Conservation (phyloP, 2,888 invertebrate species). For the Diaperis boleti region DNA sequence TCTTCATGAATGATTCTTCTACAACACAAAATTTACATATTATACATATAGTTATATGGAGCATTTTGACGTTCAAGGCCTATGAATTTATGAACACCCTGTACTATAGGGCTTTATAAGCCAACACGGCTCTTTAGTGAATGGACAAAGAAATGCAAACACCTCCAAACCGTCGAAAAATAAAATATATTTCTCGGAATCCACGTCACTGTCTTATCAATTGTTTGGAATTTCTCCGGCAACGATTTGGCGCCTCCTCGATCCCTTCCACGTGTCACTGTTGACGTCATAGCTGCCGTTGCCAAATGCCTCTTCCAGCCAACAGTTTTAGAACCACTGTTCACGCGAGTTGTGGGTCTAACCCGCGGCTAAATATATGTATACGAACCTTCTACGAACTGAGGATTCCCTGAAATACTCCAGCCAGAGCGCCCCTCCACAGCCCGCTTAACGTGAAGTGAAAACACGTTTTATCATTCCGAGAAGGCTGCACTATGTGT, state of each 20-base stretch:
- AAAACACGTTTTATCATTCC: slow-evolving; percentile 64
- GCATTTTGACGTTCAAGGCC: too few relatives aligned
- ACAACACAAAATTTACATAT: too few relatives aligned
- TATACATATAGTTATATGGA: too few relatives aligned
- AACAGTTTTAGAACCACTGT: slow-evolving; percentile 39
- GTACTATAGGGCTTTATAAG: too few relatives aligned
- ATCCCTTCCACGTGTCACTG: slow-evolving; percentile 6
- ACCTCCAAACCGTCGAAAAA: too few relatives aligned
- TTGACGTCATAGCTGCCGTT: slow-evolving; percentile 18
- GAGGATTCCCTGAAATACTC: slow-evolving; percentile 64
- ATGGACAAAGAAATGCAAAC: too few relatives aligned
- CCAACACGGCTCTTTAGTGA: too few relatives aligned
- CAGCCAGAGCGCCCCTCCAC: slow-evolving; percentile 42
- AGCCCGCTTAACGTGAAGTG: slow-evolving; percentile 61
- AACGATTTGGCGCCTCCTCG: background rate
- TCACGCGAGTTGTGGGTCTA: slow-evolving; percentile 35
- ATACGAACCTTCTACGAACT: slow-evolving; percentile 61
- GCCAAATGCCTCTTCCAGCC: background rate
- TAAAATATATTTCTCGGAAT: too few relatives aligned
- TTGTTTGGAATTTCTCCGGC: background rate
- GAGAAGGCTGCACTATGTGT: slow-evolving; percentile 51
- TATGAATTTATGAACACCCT: too few relatives aligned
- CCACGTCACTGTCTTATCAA: background rate
- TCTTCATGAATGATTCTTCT: too few relatives aligned
- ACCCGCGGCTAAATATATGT: slow-evolving; percentile 41